These are phyloP conservation scores for Dichetophora obliterata DNA, from an alignment of 2,888 invertebrate species.

Conservation along the genomic window DNA sequence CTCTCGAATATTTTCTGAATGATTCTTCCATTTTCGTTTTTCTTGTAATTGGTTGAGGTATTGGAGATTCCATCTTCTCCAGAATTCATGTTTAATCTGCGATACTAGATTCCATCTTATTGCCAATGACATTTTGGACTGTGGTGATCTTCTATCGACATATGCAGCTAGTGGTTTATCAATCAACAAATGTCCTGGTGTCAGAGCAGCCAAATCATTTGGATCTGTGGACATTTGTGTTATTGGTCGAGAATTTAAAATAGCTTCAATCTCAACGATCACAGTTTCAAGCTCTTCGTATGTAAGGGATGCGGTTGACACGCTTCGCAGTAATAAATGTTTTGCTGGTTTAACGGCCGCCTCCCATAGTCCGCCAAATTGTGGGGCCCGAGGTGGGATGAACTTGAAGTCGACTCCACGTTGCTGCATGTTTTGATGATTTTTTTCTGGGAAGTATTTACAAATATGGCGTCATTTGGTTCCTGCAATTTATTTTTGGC, in stretches of 20 bases:
- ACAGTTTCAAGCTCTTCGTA: conserved; percentile 37
- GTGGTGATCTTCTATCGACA: no score
- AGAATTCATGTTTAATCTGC: no score
- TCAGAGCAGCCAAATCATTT: conserved; percentile 41
- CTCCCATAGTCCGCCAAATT: conserved; percentile 36
- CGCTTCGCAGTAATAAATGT: background rate
- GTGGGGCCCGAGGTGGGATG: conserved; percentile 1
- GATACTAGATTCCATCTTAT: no score
- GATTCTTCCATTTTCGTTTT: no score
- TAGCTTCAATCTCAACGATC: conserved; percentile 51
- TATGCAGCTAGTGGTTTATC: no score
- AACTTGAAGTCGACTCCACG: conserved; percentile 9
- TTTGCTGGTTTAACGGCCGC: conserved; percentile 19
- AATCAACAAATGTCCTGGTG: conserved; percentile 26
- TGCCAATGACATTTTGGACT: no score
- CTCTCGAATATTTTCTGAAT: no score
- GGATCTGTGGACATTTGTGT: conserved; percentile 47
- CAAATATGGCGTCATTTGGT: background rate
- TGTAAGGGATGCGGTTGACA: conserved; percentile 11
- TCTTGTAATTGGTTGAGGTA: no score
- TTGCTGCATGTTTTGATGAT: background rate
- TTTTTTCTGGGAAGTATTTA: no score
- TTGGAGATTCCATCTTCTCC: no score
- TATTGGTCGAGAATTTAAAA: conserved; percentile 56
- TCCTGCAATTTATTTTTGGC: conserved; percentile 2